Evolutionary conservation across 1,140 invertebrate species (phyloP).

Genomic region (Holotrichia oblita): DNA sequence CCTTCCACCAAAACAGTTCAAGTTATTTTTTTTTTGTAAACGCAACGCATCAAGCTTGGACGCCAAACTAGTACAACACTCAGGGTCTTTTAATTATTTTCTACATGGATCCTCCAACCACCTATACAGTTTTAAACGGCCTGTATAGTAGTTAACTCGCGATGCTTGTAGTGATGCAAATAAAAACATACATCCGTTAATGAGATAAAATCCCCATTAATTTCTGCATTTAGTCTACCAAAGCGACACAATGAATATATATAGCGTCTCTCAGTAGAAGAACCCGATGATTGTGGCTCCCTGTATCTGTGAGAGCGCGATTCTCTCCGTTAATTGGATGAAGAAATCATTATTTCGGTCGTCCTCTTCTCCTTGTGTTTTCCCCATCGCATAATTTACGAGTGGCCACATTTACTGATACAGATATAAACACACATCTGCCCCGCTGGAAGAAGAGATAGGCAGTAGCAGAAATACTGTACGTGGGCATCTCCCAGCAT

Average conservation of each 20-base stretch:
- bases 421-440: slow-evolving; percentile 19
- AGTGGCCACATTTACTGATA: slow-evolving; percentile 37
- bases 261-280: slow-evolving; percentile 49
- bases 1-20: background rate
- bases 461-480: background rate
- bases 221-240: slow-evolving; percentile 51
- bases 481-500: background rate
- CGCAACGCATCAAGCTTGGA: background rate
- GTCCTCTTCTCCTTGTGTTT: slow-evolving; percentile 29
- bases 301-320: slow-evolving; percentile 43
- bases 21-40: slow-evolving; percentile 2
- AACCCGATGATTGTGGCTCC: slow-evolving; percentile 49
- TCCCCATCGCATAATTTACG: slow-evolving; percentile 27
- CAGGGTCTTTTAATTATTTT: slow-evolving; percentile 34
- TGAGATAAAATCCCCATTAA: slow-evolving; percentile 56
- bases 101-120: slow-evolving; percentile 2
- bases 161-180: slow-evolving; percentile 46
- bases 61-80: background rate
- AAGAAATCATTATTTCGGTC: slow-evolving; percentile 53
- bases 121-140: slow-evolving; percentile 31
- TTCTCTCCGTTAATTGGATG: slow-evolving; percentile 52
- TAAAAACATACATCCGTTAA: slow-evolving; percentile 52
- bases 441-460: background rate
- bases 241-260: slow-evolving; percentile 54
- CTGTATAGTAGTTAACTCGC: slow-evolving; percentile 20